Base-by-base conservation (phyloP, 53 echinoderm and acorn worm genomes). In the Pentamera pediparva region DNA sequence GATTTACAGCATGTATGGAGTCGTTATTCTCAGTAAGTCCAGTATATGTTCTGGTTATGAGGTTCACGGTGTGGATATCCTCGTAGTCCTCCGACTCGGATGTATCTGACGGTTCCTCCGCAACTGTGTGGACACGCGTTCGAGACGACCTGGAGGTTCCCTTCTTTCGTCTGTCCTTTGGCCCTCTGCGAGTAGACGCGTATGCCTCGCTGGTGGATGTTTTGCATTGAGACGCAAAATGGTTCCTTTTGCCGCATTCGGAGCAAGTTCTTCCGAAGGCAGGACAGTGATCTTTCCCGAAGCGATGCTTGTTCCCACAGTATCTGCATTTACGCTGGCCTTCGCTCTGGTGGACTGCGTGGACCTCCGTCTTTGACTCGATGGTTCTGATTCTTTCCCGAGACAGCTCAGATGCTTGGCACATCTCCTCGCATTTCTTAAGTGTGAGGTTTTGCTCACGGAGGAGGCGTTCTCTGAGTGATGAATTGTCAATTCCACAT, bases 201-300 rank as follows among this genome's bases (percentile, higher is more conserved):
- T n/a, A n/a, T n/a, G n/a, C n/a, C n/a, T n/a, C 32, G 1, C 0
- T 27, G 27, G 24, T 54, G 12, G 26, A 12, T 57, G 75, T 28
- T 17, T 6, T 50, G 62, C 78, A 78, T 30, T 70, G 35, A 19
- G 59, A 32, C 6, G 61, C 54, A 59, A 78, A 84, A 61, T 84
- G 72, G 34, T 73, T 79, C 24, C 32, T 36, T 30, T 64, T 74
- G 38, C 70, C 21, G n/a, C 79, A 74, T 19, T 78, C 62, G 15
- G 36, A 9, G 39, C 79, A 79, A 6, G 22, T 21, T 45, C 73
- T 78, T n/a, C 74, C 73, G 43, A 62, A 78, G 13, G 84, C 62
- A 37, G 73, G 84, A 47, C 84, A 84, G 6, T 70, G 15, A 35
- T 84, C 61, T 48, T 71, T 77, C 10, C 34, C 62, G 21, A 69